Base-by-base conservation (phyloP, 2,113 vertebrate species). In the Solea senegalensis region DNA sequence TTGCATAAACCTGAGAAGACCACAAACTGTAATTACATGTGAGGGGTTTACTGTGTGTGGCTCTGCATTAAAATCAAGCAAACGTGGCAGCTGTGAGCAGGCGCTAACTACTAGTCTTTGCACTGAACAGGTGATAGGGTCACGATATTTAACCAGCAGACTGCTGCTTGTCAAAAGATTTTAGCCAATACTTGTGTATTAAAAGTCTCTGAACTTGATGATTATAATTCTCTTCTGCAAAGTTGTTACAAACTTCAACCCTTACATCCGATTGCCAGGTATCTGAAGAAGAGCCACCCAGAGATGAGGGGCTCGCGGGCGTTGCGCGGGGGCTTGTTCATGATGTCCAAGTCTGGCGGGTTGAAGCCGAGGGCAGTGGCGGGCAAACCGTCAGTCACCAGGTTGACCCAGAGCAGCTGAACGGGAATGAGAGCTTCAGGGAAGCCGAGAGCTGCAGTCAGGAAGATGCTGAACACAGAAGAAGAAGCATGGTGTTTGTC, bases 201-300 rank as follows among this genome's bases (percentile, higher is more conserved):
- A 21, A 21, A 21, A 21, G 21, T 21, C 21, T 21, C 21, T 1
- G 21, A 21, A 21, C 21, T 21, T 21, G 21, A 21, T 21, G 9
- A 49, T 26, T 49, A 45, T 39, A 27, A 34, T 12, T 16, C 41
- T 13, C 54, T 10, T 58, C 34, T 6, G 40, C 15, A 52, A 13
- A 16, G 28, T 8, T 15, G 0, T 4, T 7, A 21, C n/a, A 15
- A 12, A 40, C 27, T 41, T 27, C 16, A 26, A 8, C 50, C 94
- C 97, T 98, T 81, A 99, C 98, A 97, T 91, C 97, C 98, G 78
- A 99, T 99, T 27, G 95, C 93, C 28, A 99, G 92, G 89, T 99
- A 99, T 85, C 98, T 96, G 93, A 99, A 99, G 89, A 99, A 99
- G 71, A 99, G 97, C 98, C 98, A 99, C 5, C 97, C 96, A 0